Evolutionary conservation across 2,888 invertebrate genomes (phyloP).

Genomic region (Nematopogon swammerdamellus): DNA sequence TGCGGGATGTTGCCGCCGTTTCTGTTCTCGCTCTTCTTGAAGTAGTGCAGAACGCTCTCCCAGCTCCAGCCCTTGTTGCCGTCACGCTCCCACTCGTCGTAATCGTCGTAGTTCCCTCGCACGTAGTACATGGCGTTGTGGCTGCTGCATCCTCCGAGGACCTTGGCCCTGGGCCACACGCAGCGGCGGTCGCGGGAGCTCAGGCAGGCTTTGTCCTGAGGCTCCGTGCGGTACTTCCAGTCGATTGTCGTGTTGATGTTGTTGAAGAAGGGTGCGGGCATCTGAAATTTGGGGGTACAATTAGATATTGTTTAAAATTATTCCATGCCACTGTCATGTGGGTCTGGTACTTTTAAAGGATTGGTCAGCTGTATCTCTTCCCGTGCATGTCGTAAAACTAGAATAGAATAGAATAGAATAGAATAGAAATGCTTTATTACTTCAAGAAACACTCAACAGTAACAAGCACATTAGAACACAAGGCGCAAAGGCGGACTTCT

Average conservation of each 20-base stretch:
- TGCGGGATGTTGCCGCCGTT: neutral
- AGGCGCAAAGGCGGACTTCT: too few species aligned
- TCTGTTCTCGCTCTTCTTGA: slow-evolving; percentile 28
- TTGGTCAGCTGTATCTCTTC: too few species aligned
- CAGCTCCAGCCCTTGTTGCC: slow-evolving; percentile 64
- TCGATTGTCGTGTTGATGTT: slow-evolving; percentile 13
- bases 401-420: too few species aligned
- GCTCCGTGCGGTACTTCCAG: slow-evolving; percentile 42
- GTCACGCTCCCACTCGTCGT: slow-evolving; percentile 56
- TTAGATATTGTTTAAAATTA: too few species aligned
- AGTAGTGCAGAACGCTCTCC: slow-evolving; percentile 37
- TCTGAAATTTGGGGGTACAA: neutral
- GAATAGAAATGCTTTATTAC: too few species aligned
- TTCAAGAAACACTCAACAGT: too few species aligned
- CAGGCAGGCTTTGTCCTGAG: slow-evolving; percentile 27
- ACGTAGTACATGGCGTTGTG: slow-evolving; percentile 66
- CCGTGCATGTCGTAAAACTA: too few species aligned
- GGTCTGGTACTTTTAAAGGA: too few species aligned
- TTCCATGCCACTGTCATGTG: too few species aligned
- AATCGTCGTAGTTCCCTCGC: slow-evolving; percentile 62
- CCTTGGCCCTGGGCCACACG: slow-evolving; percentile 57
- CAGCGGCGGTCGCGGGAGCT: slow-evolving; percentile 28
- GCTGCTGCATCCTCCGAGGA: slow-evolving; percentile 62
- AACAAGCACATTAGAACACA: too few species aligned
- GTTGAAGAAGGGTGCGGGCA: slow-evolving; percentile 1